A percentile compares a stretch with the other conserved stretches of the same genome.
Evolutionary conservation across 2,113 vertebrate species (phyloP).

Genomic region (Ptilonorhynchus violaceus): DNA sequence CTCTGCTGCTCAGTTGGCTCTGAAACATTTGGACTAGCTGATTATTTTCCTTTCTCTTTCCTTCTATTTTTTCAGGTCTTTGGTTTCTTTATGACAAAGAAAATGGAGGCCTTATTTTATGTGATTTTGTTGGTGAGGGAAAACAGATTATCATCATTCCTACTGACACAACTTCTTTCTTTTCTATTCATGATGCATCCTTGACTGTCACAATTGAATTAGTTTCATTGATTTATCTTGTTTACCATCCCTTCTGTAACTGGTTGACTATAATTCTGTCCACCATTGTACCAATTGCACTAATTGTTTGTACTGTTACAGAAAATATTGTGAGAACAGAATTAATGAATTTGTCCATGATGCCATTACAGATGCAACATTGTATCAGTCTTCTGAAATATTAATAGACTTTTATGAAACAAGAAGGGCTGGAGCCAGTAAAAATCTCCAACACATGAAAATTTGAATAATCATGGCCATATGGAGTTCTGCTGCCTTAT

Average conservation of each 20-base stretch:
- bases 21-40: not conserved
- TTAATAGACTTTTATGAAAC: not conserved
- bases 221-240: not conserved
- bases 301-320: not conserved
- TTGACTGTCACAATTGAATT: not conserved
- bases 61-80: not conserved
- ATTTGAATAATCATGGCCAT: constrained; percentile 41
- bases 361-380: not conserved
- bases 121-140: not conserved
- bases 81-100: not conserved
- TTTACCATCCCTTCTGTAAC: not conserved
- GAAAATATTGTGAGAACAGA: not conserved
- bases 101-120: not conserved
- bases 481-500: constrained; percentile 23
- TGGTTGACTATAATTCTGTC: not conserved
- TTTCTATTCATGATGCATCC: not conserved
- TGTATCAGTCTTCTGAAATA: not conserved
- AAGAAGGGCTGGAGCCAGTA: not conserved
- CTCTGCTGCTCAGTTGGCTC: not conserved
- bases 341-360: not conserved
- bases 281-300: not conserved
- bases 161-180: not conserved
- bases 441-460: not conserved
- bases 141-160: not conserved
- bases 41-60: not conserved